phyloP scores from a whole-genome alignment of 2,888 invertebrate species.

The Macaria notata region DNA sequence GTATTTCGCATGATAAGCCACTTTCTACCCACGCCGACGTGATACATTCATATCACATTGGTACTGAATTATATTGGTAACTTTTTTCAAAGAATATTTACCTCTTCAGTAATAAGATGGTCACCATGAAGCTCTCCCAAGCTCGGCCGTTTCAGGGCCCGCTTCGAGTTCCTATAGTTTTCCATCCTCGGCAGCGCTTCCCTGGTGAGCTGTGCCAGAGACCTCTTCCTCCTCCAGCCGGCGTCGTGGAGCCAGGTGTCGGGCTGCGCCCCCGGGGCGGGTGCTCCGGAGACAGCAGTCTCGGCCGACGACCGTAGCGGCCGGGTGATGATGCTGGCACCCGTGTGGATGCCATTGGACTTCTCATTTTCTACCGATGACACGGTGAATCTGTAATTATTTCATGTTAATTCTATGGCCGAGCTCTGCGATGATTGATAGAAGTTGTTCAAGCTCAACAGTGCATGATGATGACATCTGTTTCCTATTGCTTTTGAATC shows the following conservation, averaged over 20 bases:
- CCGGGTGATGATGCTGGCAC: conserved; percentile 69
- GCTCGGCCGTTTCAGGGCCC: conserved; percentile 90
- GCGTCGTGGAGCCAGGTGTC: conserved; percentile 76
- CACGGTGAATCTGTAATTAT: conserved; percentile 60
- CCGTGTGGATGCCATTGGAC: conserved; percentile 74
- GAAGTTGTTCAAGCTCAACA: no score
- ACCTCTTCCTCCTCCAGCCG: conserved; percentile 78
- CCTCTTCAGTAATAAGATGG: conserved; percentile 71
- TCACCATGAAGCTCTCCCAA: conserved; percentile 91
- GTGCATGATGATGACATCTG: no score
- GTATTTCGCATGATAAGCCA: no score
- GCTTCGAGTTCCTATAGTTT: conserved; percentile 90
- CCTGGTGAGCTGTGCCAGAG: conserved; percentile 86
- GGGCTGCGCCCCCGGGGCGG: conserved; percentile 38
- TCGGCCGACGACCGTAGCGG: conserved; percentile 66
- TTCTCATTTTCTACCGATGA: conserved; percentile 68
- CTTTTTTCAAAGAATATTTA: conserved; percentile 30
- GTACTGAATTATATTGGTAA: no score
- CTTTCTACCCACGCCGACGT: no score
- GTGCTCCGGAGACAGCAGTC: conserved; percentile 41
- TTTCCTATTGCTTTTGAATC: no score
- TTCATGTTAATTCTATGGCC: no score
- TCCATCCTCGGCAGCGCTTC: conserved; percentile 92
- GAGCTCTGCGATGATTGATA: no score
- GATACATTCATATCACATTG: no score